Percentiles rank a stretch among this genome's conserved stretches.
Evolutionary conservation across 1,140 invertebrate genomes (phyloP).

Genomic region (Nomia melanderi): DNA sequence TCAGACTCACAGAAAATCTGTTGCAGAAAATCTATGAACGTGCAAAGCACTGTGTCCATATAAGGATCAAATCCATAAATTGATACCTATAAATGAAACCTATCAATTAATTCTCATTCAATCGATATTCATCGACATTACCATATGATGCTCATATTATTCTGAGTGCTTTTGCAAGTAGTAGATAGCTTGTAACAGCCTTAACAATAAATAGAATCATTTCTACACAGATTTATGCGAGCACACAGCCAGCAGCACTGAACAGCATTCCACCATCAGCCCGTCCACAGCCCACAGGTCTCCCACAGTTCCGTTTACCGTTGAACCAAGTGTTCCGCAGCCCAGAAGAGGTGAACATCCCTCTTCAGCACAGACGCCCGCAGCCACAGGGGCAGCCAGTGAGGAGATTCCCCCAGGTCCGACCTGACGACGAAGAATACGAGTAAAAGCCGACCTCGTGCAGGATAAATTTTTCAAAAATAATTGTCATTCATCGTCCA

Average conservation of each 20-base stretch:
- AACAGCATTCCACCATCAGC: conserved; percentile 75
- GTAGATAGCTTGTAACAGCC: too few species aligned
- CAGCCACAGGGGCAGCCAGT: conserved; percentile 64
- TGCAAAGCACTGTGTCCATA: too few species aligned
- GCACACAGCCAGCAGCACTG: conserved; percentile 63
- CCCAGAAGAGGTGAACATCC: conserved; percentile 92
- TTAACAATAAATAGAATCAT: neutral
- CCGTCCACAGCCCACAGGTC: conserved; percentile 68
- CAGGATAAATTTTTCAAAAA: conserved; percentile 11
- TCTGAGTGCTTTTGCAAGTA: too few species aligned
- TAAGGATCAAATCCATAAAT: too few species aligned
- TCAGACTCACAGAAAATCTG: too few species aligned
- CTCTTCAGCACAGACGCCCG: conserved; percentile 88
- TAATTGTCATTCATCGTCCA: conserved; percentile 41
- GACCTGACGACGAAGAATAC: conserved; percentile 78
- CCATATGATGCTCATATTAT: too few species aligned
- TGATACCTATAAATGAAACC: too few species aligned
- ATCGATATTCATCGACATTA: too few species aligned
- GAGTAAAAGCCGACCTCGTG: conserved; percentile 65
- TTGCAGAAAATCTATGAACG: too few species aligned
- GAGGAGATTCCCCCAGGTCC: conserved; percentile 78
- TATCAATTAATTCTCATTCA: too few species aligned
- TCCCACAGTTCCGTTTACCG: conserved; percentile 73
- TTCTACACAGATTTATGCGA: conserved; percentile 33
- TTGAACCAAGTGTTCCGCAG: conserved; percentile 88